A percentile compares a stretch with the other conserved stretches of the same genome.
phyloP scores from a whole-genome alignment of 2,888 invertebrate genomes.

The Therioaphis trifolii region DNA sequence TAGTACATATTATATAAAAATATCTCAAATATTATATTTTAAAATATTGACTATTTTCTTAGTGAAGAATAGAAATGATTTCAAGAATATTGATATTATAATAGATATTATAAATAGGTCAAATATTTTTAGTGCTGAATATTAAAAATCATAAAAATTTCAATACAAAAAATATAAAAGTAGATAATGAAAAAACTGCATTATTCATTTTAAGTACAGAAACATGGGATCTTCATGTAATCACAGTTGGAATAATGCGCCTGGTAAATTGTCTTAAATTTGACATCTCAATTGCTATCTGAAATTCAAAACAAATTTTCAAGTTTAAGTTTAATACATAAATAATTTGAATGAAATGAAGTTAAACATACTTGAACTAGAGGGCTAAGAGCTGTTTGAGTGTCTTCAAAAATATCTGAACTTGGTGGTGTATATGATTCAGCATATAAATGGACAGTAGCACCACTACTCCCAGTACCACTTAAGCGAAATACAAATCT shows the following conservation, averaged over 20 bases:
- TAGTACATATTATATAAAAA: background rate
- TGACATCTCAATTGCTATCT: conserved; percentile 87
- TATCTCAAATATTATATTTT: background rate
- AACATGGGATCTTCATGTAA: conserved; percentile 76
- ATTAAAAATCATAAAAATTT: conserved; percentile 53
- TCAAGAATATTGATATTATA: background rate
- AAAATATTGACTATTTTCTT: background rate
- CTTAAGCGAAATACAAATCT: conserved; percentile 93
- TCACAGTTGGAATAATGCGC: conserved; percentile 92
- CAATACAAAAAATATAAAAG: conserved; percentile 28
- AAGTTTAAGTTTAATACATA: too few relatives aligned
- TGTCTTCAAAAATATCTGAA: conserved; percentile 74
- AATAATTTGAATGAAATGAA: background rate
- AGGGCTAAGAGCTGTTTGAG: conserved; percentile 79
- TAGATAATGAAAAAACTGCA: conserved; percentile 41
- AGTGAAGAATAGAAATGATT: conserved; percentile 16
- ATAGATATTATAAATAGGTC: background rate
- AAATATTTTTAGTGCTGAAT: background rate
- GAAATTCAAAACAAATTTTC: conserved; percentile 25
- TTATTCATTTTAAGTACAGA: background rate
- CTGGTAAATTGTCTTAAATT: conserved; percentile 87
- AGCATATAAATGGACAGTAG: conserved; percentile 95
- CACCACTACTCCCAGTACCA: conserved; percentile 98
- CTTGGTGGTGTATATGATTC: conserved; percentile 87
- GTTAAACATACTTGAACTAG: conserved; percentile 73